Evolutionary conservation across 2,888 invertebrate genomes (phyloP), one percentile per base, ranked within the genome.

Genomic region (Baccha elongata): DNA sequence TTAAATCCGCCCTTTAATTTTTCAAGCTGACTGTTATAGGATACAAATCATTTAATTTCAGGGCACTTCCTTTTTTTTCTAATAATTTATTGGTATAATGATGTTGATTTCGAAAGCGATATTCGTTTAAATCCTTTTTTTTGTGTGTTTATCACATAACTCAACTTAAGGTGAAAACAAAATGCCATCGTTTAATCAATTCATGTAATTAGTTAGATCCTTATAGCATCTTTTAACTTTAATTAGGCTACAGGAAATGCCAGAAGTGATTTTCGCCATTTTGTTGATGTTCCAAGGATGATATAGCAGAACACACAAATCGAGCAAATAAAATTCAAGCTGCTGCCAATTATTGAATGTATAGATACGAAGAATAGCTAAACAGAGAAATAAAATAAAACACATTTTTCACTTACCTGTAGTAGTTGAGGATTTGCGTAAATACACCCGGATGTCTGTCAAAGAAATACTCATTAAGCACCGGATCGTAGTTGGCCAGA

Each of bases 361-460:
- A 52, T 11, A 29, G 11, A 1, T 2, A 13, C 7, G 17, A 19
- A 3, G 19, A 21, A 46, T 15, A 55, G 1, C 3, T 17, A 50
- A 11, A 35, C 6, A 26, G 35, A 26, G n/a, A 10, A 1, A 32
- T 19, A 8, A 40, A 55, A 15, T 0, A 11, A 50, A 53, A 10
- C 42, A 68, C 48, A 42, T 48, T n/a, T 42, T 64, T 52, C 10
- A 72, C 89, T 90, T 88, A 94, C 94, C 94, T 93, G 91, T 97
- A 97, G 90, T 97, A 97, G 91, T 97, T 97, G 86, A 97, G 93
- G 86, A 96, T 95, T 91, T 97, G 96, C 23, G 96, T 96, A 89
- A 97, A 97, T 13, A 97, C 96, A n/a, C 96, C 96, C 4, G 96
- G 97, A 91, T 97, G 96, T 55, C 96, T 91, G 91, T 95, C 96